These are phyloP conservation scores for Hetaerina titia DNA, from an alignment of 2,888 invertebrate species.

Conservation along the genomic window DNA sequence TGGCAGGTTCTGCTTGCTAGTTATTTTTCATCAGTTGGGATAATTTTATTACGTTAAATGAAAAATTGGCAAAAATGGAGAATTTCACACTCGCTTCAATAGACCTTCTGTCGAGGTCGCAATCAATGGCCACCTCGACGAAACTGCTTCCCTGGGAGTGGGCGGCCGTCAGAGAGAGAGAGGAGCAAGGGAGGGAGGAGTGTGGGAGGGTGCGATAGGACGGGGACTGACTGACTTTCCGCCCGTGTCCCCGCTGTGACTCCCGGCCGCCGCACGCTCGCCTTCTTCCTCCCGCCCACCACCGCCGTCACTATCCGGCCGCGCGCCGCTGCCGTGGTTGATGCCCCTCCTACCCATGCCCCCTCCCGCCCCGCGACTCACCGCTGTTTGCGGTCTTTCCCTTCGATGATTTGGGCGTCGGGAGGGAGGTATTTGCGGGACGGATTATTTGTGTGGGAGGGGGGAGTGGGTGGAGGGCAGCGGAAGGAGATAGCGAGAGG, in stretches of 20 bases:
- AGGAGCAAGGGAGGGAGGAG: too few species aligned
- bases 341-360: background rate
- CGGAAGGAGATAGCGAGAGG: too few species aligned
- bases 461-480: background rate
- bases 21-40: too few species aligned
- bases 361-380: background rate
- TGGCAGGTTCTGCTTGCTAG: too few species aligned
- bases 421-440: background rate
- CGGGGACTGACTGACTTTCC: too few species aligned
- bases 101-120: too few species aligned
- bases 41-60: too few species aligned
- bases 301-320: background rate
- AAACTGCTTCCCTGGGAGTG: background rate
- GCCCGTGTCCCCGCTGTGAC: background rate
- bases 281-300: background rate
- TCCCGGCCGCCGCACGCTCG: background rate
- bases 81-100: too few species aligned
- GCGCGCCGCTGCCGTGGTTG: background rate
- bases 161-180: too few species aligned
- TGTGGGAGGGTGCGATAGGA: background rate
- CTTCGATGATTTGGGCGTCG: background rate
- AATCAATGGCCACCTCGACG: too few species aligned
- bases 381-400: background rate
- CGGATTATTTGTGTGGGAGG: background rate
- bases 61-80: too few species aligned